Percentiles rank a stretch among this genome's conserved stretches.
Conservation (phyloP, 2,797 vertebrate species). For the Telmatherina bonti region DNA sequence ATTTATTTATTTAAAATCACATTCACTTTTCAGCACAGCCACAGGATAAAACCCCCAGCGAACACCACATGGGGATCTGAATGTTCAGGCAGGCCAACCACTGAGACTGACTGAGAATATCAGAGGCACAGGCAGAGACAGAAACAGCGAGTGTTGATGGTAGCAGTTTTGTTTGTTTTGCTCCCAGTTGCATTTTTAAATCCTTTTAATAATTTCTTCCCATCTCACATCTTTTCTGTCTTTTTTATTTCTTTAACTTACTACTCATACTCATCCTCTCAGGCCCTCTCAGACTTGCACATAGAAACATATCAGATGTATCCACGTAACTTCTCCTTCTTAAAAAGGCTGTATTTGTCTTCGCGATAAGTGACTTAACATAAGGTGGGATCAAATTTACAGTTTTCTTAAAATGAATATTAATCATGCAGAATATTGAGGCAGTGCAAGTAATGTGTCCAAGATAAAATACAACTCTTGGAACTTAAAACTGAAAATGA, state of each 20-base stretch:
- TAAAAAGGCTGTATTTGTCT: too few relatives aligned
- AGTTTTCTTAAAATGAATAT: too few relatives aligned
- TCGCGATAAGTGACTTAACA: too few relatives aligned
- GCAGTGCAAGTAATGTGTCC: too few relatives aligned
- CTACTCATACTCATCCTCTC: too few relatives aligned
- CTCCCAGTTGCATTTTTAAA: background rate
- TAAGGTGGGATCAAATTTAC: too few relatives aligned
- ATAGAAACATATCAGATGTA: too few relatives aligned
- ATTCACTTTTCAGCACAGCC: slow-evolving; percentile 34
- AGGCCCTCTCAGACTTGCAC: too few relatives aligned
- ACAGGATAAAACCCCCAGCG: slow-evolving; percentile 6
- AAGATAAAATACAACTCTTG: too few relatives aligned
- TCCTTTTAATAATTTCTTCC: background rate
- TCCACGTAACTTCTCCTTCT: too few relatives aligned
- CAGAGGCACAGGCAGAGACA: slow-evolving; percentile 19
- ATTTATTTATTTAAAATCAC: slow-evolving; percentile 2
- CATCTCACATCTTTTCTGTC: background rate
- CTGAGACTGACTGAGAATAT: slow-evolving; percentile 34
- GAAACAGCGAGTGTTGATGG: background rate
- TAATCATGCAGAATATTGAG: too few relatives aligned
- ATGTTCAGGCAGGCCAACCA: slow-evolving; percentile 14
- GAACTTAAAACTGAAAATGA: too few relatives aligned
- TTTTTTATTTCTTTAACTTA: background rate
- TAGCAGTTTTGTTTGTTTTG: background rate
- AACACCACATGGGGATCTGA: slow-evolving; percentile 23